Base-by-base conservation (phyloP, 2,888 invertebrate genomes). In the Neria commutata region DNA sequence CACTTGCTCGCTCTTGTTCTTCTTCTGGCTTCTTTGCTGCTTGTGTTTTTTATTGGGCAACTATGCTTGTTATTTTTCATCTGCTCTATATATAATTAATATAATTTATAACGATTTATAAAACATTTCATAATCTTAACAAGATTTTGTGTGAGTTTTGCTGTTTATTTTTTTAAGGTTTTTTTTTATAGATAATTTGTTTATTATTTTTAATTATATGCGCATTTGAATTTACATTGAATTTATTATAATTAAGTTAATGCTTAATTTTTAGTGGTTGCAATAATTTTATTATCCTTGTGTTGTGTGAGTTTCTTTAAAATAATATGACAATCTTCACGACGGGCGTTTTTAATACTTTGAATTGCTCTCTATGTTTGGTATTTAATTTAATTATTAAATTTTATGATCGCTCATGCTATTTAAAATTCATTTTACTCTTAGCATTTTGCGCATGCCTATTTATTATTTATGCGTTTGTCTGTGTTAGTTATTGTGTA, bases 41-140 rank as follows among this genome's bases (percentile, higher is more conserved):
- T 69, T 73, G 67, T 67, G 67, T 69, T 25, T 24, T 23, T 11
- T 70, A 69, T 69, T 70, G 65, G 68, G 47, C 42, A 40, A 42
- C 37, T 23, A 49, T 55, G 40, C 51, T 53, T 57, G 16, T 54
- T 42, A 50, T 53, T 53, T 26, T 45, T 58, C 19, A 52, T 64
- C 42, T 61, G 57, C 64, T 64, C 54, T 24, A 52, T 60, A 67
- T 62, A 56, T 59, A 66, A 67, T 65, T 69, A 55, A 56, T 60
- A 67, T 66, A 71, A 64, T 60, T 69, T 75, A 75, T 77, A 77
- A 77, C 76, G 75, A 73, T 76, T 77, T 77, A 77, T 77, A 77
- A 74, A 76, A 75, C 71, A 69, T 75, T 69, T 75, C 76, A 75
- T 75, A 77, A 76, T 79, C 69, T 72, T 77, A 78, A 78, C 77